Base-by-base conservation (phyloP, 2,888 invertebrate species). In the Agapostemon virescens region DNA sequence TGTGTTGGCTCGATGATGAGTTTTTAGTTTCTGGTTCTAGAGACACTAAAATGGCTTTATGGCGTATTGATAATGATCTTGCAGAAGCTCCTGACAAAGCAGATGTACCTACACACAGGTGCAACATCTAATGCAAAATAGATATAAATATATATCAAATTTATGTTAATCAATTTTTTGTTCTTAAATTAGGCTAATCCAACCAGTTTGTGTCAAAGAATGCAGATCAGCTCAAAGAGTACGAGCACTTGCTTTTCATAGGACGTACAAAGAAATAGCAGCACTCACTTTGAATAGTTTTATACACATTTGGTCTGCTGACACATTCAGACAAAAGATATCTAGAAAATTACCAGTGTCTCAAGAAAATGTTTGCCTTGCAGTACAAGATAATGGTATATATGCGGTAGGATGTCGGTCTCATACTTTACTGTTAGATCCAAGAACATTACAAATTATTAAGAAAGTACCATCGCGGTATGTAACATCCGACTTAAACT, bases 1-100 rank as follows among this genome's bases (percentile, higher is more conserved):
- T 98, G 95, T 97, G 97, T 85, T 99, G 98, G 98, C 93, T 99
- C 82, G 98, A 99, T 93, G 98, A 99, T 93, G 97, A 98, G 93
- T 98, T 97, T 94, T 93, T 98, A 74, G 98, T 98, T 77, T 97
- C 98, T 9, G 98, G 98, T 17, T 98, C 98, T 0, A 95, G 98
- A 73, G 98, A 98, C 93, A 97, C 97, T 5, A 96, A 96, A 91
- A 95, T 98, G 94, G 97, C 97, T 33, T 93, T 98, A 79, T 99
- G 98, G 98, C 95, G 96, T 80, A 96, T 98, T 71, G 96, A 94
- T 68, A 92, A 91, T 71, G 92, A 93, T 80, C 88, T 92, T 40
- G 91, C 91, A 6, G 92, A 92, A 77, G 93, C 93, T 70, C 92
- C 93, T 52, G 94, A 94, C 63, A 92, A 92, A 88, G 92, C 91